Evolutionary conservation across 2,888 invertebrate genomes (phyloP).

Genomic region (Lycophotia porphyrea): DNA sequence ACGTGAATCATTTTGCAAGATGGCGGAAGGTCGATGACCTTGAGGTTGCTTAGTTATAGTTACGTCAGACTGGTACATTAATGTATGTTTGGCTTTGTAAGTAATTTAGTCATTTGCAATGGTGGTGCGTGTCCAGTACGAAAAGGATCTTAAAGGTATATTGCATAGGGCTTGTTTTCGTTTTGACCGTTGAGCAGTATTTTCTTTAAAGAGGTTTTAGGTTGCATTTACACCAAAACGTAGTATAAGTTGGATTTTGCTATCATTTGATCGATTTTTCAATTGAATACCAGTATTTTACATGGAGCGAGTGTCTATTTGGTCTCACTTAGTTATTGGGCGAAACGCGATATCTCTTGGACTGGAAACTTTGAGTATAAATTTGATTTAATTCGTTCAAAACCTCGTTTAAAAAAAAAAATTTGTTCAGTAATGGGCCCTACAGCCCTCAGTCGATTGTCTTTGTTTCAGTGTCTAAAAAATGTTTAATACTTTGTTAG

Average conservation of each 20-base stretch:
- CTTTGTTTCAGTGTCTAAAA: background rate
- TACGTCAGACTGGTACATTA: slow-evolving; percentile 36
- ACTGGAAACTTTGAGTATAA: background rate
- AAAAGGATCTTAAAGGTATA: background rate
- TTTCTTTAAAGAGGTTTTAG: background rate
- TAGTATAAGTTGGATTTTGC: background rate
- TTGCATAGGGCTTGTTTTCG: background rate
- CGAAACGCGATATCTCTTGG: background rate
- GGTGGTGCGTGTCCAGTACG: slow-evolving; percentile 26
- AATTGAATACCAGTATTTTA: background rate
- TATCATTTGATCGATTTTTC: too few species aligned
- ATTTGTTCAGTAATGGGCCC: too few species aligned
- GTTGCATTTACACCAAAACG: too few species aligned
- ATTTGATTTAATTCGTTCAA: background rate
- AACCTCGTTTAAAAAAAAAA: too few species aligned
- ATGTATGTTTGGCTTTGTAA: slow-evolving; percentile 15
- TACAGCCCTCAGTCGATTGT: too few species aligned
- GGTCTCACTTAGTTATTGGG: background rate
- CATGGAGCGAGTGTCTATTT: background rate
- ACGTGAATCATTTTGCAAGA: slow-evolving; percentile 56
- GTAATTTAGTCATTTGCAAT: slow-evolving; percentile 21
- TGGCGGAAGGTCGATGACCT: slow-evolving; percentile 58
- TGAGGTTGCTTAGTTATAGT: slow-evolving; percentile 32
- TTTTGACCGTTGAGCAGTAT: background rate
- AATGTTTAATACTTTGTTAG: background rate